These are phyloP conservation scores for Perca flavescens DNA, from an alignment of 2,113 vertebrate genomes.

Conservation along the genomic window DNA sequence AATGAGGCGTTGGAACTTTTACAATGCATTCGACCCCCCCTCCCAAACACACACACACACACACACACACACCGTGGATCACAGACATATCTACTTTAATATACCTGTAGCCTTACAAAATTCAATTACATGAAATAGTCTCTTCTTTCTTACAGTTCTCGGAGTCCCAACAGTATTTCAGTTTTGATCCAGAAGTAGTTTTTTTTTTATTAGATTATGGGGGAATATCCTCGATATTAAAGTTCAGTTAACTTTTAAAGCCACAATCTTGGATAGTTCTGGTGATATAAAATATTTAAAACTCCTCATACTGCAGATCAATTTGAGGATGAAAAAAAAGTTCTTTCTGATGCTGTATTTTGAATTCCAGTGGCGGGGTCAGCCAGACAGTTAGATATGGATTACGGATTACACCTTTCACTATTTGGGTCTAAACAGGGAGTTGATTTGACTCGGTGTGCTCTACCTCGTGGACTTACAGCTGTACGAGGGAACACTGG, in stretches of 20 bases:
- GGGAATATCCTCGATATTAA: conserved; percentile 33
- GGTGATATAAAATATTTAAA: conserved; percentile 13
- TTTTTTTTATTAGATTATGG: conserved; percentile 44
- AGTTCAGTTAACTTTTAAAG: conserved; percentile 34
- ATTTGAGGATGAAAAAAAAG: neutral
- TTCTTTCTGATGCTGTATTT: conserved; percentile 12
- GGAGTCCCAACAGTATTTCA: neutral
- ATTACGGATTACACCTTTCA: neutral
- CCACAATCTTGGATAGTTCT: neutral
- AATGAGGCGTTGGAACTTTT: conserved; percentile 13
- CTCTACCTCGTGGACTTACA: neutral
- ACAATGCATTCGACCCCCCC: conserved; percentile 11
- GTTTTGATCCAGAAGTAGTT: conserved; percentile 26
- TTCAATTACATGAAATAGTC: conserved; percentile 19
- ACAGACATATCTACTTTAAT: conserved; percentile 22
- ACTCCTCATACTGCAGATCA: conserved; percentile 3
- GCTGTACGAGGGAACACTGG: neutral
- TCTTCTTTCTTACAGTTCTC: conserved; percentile 6
- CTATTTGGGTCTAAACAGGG: neutral
- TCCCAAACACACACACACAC: too few species aligned
- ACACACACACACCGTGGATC: neutral
- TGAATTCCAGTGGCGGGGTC: neutral
- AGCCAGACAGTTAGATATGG: neutral
- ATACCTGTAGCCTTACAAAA: conserved; percentile 19
- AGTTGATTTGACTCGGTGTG: neutral